Conservation (phyloP, 2,797 vertebrate species). For the Trichosurus vulpecula region DNA sequence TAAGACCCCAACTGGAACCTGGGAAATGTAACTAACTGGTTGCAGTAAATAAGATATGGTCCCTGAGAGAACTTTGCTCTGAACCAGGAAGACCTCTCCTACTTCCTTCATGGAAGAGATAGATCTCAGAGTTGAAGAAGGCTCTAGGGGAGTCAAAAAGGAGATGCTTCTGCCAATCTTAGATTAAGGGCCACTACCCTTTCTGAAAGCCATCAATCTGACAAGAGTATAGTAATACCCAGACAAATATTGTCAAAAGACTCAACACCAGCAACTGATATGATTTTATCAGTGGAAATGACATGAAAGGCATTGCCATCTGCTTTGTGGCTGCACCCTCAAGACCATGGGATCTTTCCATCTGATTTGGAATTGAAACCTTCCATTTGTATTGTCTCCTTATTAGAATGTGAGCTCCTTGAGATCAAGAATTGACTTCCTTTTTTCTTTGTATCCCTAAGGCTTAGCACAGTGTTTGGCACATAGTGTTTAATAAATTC, state of each 20-base stretch:
- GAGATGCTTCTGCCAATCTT: not conserved
- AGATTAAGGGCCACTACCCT: not conserved
- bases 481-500: not conserved
- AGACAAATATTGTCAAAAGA: not conserved
- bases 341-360: not conserved
- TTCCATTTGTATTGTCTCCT: not conserved
- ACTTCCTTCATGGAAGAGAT: not conserved
- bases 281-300: not conserved
- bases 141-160: not conserved
- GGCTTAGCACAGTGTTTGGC: not conserved
- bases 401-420: not conserved
- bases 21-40: not conserved
- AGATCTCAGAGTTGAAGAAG: not conserved
- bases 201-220: not conserved
- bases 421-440: not conserved
- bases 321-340: not conserved
- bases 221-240: not conserved
- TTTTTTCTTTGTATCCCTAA: not conserved
- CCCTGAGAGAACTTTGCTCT: not conserved
- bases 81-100: not conserved
- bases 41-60: not conserved
- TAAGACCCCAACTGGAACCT: not conserved
- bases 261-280: not conserved
- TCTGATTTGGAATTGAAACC: not conserved
- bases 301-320: not conserved